These are phyloP conservation scores for Aurelia sp. DNA, from an alignment of 30 jellyfish, hydroid and myxozoan species.

Conservation along the genomic window DNA sequence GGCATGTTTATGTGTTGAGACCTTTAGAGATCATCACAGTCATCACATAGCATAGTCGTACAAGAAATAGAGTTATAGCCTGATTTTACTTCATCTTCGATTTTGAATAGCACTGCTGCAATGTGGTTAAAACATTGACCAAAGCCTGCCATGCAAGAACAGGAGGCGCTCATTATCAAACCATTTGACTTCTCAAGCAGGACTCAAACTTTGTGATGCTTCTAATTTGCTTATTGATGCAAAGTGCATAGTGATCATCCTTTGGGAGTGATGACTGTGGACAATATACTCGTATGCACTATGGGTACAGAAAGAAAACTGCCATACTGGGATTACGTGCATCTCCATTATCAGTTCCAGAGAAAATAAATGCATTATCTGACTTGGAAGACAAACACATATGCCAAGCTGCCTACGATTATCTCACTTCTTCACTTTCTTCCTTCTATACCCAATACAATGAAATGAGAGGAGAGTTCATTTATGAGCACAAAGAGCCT, in stretches of 20 bases:
- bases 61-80: too few species aligned
- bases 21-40: slow-evolving; percentile 49
- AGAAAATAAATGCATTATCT: background rate
- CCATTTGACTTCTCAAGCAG: too few species aligned
- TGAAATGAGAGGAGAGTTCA: background rate
- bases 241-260: too few species aligned
- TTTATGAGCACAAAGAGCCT: background rate
- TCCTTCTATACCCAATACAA: background rate
- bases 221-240: too few species aligned
- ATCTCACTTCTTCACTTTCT: background rate
- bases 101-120: too few species aligned
- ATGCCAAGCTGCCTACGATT: slow-evolving; percentile 7
- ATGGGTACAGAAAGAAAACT: slow-evolving; percentile 42
- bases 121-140: too few species aligned
- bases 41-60: too few species aligned
- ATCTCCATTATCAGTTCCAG: background rate
- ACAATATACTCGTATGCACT: background rate
- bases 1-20: background rate
- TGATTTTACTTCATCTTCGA: too few species aligned
- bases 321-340: background rate
- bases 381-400: background rate
- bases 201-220: too few species aligned
- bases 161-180: too few species aligned
- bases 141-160: too few species aligned
- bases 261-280: too few species aligned